phyloP scores from a whole-genome alignment of 2,888 invertebrate species.

The Pelosia muscerda region DNA sequence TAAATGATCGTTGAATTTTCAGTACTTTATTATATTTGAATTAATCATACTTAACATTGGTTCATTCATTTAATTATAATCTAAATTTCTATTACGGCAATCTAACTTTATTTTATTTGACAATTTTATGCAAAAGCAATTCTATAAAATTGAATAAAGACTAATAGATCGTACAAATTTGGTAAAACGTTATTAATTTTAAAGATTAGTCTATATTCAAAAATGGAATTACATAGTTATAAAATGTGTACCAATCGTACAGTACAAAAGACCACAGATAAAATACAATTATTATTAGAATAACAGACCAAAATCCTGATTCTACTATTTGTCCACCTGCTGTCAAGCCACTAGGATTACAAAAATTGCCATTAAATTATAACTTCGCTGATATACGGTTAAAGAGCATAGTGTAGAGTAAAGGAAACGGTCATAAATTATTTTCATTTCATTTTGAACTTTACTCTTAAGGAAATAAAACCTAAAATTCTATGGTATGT shows the following conservation, averaged over 20 bases:
- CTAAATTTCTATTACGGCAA: background rate
- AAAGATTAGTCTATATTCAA: conserved; percentile 6
- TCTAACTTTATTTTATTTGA: conserved; percentile 3
- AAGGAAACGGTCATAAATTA: too few species aligned
- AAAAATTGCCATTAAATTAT: too few species aligned
- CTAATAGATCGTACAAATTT: conserved; percentile 6
- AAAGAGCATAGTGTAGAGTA: too few species aligned
- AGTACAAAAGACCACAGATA: conserved; percentile 25
- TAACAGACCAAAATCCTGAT: too few species aligned
- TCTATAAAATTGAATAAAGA: conserved; percentile 3
- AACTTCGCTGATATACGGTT: too few species aligned
- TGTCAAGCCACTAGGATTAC: too few species aligned
- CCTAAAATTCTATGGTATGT: too few species aligned
- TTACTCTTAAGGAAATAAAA: too few species aligned
- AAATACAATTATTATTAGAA: conserved; percentile 32
- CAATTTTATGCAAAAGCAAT: conserved; percentile 3
- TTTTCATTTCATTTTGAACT: too few species aligned
- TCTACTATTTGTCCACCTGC: too few species aligned
- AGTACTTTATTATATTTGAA: conserved; percentile 41
- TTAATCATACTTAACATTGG: conserved; percentile 28
- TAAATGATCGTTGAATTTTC: conserved; percentile 27
- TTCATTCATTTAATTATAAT: conserved; percentile 21
- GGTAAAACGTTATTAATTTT: conserved; percentile 1
- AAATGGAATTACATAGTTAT: conserved; percentile 10
- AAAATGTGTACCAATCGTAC: conserved; percentile 13